Conservation (phyloP, 2,888 invertebrate genomes). For the Agapostemon virescens region DNA sequence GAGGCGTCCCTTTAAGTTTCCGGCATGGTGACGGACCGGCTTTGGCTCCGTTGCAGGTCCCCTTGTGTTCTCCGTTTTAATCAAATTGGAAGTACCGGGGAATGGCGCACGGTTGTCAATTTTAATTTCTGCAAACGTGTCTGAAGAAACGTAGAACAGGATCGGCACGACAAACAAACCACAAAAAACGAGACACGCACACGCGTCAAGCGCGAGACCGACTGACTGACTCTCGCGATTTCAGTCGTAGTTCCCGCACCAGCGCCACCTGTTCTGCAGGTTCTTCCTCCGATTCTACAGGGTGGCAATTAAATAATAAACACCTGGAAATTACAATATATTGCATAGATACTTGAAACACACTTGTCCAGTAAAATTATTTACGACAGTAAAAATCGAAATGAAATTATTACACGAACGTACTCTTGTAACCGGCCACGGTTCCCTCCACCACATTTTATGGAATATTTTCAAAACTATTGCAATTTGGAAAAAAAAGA, state of each 20-base stretch:
- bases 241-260: conserved; percentile 44
- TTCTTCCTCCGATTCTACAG: conserved; percentile 26
- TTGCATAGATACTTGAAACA: background rate
- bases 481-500: background rate
- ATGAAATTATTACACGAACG: background rate
- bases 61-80: background rate
- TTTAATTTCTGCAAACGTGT: conserved; percentile 11
- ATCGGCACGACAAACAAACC: background rate
- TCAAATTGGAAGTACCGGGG: background rate
- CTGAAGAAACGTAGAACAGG: conserved; percentile 26
- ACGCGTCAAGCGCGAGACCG: conserved; percentile 71
- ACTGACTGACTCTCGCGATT: conserved; percentile 63
- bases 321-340: background rate
- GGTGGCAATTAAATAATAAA: background rate
- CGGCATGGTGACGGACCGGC: conserved; percentile 54
- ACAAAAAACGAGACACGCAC: conserved; percentile 56
- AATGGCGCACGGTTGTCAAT: conserved; percentile 20
- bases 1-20: conserved; percentile 55
- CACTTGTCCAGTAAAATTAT: background rate
- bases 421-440: background rate
- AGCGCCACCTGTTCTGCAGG: conserved; percentile 62
- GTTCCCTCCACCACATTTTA: background rate
- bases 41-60: conserved; percentile 19
- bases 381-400: background rate
- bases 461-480: background rate